Conservation (phyloP, 2,888 invertebrate genomes). For the Synergus umbraculus region DNA sequence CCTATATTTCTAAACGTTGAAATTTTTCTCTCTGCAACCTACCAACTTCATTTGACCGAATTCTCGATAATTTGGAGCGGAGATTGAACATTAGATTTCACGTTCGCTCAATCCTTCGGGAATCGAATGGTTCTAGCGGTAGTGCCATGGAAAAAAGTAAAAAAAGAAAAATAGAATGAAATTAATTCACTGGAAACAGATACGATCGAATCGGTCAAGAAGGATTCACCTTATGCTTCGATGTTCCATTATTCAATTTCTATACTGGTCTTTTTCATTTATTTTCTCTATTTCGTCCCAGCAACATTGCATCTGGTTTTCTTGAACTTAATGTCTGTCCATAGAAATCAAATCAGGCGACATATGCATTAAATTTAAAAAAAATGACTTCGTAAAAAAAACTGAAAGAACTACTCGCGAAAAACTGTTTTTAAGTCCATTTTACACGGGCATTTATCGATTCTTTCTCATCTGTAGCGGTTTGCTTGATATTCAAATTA, state of each 20-base stretch:
- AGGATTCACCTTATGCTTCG: not conserved
- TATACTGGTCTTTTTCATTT: not conserved
- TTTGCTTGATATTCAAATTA: not conserved
- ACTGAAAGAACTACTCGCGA: no score
- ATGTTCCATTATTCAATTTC: constrained; percentile 28
- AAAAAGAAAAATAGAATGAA: constrained; percentile 6
- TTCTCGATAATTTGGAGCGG: constrained; percentile 2
- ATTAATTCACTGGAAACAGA: constrained; percentile 16
- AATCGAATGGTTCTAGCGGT: constrained; percentile 7
- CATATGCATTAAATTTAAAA: no score
- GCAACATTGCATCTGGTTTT: not conserved
- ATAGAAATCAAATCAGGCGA: not conserved
- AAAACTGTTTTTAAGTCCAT: no score
- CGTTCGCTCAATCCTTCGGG: constrained; percentile 9
- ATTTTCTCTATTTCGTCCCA: not conserved
- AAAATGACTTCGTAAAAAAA: no score
- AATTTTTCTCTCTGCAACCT: not conserved
- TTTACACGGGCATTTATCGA: not conserved
- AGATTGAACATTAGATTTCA: constrained; percentile 21
- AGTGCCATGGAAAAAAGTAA: not conserved
- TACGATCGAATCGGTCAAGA: constrained; percentile 37
- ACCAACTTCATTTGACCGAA: not conserved
- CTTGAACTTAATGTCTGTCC: constrained; percentile 10
- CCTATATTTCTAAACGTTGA: not conserved
- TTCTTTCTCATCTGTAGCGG: not conserved